Percentiles rank a stretch among this genome's conserved stretches.
Conservation (phyloP, 2,797 vertebrate species). For the Sphenopsis melanotis region DNA sequence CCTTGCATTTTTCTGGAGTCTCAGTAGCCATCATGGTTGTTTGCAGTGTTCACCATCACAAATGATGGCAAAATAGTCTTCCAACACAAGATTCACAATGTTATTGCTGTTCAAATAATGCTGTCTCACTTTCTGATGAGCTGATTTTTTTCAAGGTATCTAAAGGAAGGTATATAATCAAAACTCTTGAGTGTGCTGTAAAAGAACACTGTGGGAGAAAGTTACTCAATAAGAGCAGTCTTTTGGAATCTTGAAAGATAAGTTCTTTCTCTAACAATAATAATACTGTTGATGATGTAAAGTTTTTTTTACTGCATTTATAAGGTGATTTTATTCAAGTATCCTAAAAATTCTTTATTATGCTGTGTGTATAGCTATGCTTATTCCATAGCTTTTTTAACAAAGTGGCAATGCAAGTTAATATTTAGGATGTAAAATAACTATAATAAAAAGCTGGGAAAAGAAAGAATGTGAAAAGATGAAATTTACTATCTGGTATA, state of each 20-base stretch:
- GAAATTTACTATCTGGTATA: conserved; percentile 4
- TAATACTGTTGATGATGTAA: not conserved
- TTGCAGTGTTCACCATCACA: conserved; percentile 32
- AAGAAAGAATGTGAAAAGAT: not conserved
- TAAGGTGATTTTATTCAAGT: not conserved
- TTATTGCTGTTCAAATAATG: conserved; percentile 39
- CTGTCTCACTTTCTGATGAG: not conserved
- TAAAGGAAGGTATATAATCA: not conserved
- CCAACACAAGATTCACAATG: not conserved
- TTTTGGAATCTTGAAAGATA: not conserved
- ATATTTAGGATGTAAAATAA: not conserved
- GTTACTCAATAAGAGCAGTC: not conserved
- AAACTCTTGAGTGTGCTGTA: not conserved
- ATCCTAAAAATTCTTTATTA: not conserved
- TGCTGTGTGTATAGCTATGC: not conserved
- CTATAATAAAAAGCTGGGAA: not conserved
- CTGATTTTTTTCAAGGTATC: not conserved
- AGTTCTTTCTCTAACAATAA: not conserved
- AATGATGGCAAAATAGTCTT: conserved; percentile 16
- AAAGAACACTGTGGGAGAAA: not conserved
- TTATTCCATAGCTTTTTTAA: not conserved
- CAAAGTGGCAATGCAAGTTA: not conserved
- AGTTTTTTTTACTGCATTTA: not conserved
- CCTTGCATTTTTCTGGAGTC: conserved; percentile 29
- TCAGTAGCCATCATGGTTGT: not conserved